phyloP scores from a whole-genome alignment of 1,140 invertebrate species.

The Nasonia giraulti region DNA sequence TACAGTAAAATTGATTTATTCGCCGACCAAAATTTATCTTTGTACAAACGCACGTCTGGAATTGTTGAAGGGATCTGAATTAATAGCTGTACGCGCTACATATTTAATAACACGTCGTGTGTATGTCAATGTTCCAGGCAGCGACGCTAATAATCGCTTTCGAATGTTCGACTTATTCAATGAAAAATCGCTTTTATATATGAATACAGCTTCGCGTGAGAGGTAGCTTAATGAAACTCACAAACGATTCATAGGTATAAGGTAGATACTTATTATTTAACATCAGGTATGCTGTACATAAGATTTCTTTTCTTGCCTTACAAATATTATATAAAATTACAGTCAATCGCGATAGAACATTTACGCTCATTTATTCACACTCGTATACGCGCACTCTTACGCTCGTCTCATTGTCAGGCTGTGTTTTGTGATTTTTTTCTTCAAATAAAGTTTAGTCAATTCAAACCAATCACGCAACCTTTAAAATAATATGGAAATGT shows the following conservation, averaged over 20 bases:
- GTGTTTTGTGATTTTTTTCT: slow-evolving; percentile 16
- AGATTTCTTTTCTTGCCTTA: slow-evolving; percentile 70
- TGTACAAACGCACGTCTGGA: slow-evolving; percentile 3
- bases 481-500: slow-evolving; percentile 13
- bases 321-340: slow-evolving; percentile 76
- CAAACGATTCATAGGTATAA: slow-evolving; percentile 60
- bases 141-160: not conserved
- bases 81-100: not conserved
- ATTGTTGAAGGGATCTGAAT: not conserved
- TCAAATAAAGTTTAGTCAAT: slow-evolving; percentile 24
- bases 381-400: slow-evolving; percentile 39
- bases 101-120: not conserved
- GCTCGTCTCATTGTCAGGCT: slow-evolving; percentile 28
- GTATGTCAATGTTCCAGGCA: not conserved
- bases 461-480: not conserved
- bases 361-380: slow-evolving; percentile 53
- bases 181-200: not conserved
- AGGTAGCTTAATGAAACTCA: slow-evolving; percentile 23
- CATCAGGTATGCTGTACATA: slow-evolving; percentile 74
- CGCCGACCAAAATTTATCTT: not conserved
- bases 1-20: not conserved
- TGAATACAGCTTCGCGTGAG: not conserved
- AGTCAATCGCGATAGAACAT: slow-evolving; percentile 70
- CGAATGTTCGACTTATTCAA: not conserved
- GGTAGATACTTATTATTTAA: slow-evolving; percentile 72